Evolutionary conservation across 1,140 invertebrate genomes (phyloP).

Genomic region (Sinonovacula constricta): DNA sequence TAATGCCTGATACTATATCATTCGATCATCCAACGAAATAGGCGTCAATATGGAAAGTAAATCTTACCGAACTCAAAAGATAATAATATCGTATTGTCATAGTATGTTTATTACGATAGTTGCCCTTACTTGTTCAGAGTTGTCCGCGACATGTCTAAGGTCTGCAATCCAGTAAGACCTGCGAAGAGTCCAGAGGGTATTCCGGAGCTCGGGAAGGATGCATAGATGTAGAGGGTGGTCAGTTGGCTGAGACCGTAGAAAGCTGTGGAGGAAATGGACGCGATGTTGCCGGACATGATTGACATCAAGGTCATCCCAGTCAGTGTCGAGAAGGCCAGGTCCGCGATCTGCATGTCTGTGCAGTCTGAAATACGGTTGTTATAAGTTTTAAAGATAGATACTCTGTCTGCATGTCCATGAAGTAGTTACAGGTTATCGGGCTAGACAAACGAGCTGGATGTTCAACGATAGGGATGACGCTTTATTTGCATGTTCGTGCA

Average conservation of each 20-base stretch:
- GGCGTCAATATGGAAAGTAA: too few species aligned
- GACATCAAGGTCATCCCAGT: slow-evolving; percentile 13
- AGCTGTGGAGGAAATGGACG: background rate
- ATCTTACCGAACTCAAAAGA: too few species aligned
- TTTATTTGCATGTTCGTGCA: too few species aligned
- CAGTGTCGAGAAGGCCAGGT: background rate
- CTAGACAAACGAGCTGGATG: too few species aligned
- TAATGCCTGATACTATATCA: too few species aligned
- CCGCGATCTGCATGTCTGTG: background rate
- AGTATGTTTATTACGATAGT: too few species aligned
- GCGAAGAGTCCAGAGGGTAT: slow-evolving; percentile 10
- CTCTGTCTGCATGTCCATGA: too few species aligned
- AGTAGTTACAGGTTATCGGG: too few species aligned
- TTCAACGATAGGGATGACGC: too few species aligned
- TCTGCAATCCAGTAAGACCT: slow-evolving; percentile 1
- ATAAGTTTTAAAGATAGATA: too few species aligned
- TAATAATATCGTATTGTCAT: too few species aligned
- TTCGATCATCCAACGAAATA: too few species aligned
- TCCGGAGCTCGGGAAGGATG: slow-evolving; percentile 12
- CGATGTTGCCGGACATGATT: slow-evolving; percentile 10
- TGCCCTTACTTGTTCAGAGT: slow-evolving; percentile 11
- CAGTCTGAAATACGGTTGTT: slow-evolving; percentile 26
- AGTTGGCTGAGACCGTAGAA: slow-evolving; percentile 12
- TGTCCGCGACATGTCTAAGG: slow-evolving; percentile 22
- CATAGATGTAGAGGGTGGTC: slow-evolving; percentile 13